These are phyloP conservation scores for Drosophila lowei DNA, from an alignment of 1,140 invertebrate genomes.

Conservation along the genomic window DNA sequence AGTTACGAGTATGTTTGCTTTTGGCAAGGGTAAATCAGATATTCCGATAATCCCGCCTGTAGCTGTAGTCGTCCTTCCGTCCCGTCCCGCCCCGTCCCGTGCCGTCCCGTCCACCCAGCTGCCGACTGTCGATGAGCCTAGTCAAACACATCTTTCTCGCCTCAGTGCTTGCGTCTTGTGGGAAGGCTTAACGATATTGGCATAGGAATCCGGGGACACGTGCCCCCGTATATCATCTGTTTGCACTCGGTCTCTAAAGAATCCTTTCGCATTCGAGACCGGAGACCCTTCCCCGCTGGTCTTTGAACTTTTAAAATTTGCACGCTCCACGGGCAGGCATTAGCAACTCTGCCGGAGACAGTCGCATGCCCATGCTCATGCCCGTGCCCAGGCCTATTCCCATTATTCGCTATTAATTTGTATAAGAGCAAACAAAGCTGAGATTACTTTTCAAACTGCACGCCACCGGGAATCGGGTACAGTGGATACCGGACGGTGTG, in stretches of 20 bases:
- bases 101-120: too few species aligned
- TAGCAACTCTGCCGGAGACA: constrained; percentile 23
- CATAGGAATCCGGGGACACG: constrained; percentile 29
- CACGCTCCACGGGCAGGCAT: constrained; percentile 21
- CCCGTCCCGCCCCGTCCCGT: too few species aligned
- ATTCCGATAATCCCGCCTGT: too few species aligned
- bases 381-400: constrained; percentile 6
- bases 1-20: too few species aligned
- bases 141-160: constrained; percentile 33
- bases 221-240: constrained; percentile 20
- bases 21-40: too few species aligned
- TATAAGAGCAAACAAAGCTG: constrained; percentile 53
- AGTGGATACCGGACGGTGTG: neutral
- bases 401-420: constrained; percentile 63
- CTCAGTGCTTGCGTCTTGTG: constrained; percentile 26
- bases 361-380: constrained; percentile 1
- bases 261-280: neutral
- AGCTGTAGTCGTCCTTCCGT: too few species aligned
- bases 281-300: neutral
- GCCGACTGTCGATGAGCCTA: constrained; percentile 39
- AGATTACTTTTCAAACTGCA: constrained; percentile 46
- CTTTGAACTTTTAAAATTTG: constrained; percentile 37
- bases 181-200: constrained; percentile 33
- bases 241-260: constrained; percentile 26
- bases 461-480: constrained; percentile 16